Conservation (phyloP, 2,888 invertebrate genomes). For the Bibio marci region DNA sequence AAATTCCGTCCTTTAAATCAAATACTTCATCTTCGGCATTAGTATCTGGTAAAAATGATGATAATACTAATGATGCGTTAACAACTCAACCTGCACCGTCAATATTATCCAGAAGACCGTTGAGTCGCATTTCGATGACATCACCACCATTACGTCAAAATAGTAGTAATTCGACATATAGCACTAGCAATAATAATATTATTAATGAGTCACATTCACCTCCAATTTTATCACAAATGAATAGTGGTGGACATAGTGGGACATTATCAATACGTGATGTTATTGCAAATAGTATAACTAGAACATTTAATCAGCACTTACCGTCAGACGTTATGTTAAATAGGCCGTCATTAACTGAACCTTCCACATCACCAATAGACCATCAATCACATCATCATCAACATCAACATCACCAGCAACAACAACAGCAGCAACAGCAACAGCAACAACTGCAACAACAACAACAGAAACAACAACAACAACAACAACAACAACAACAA, state of each 20-base stretch:
- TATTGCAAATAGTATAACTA: slow-evolving; percentile 81
- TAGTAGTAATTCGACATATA: too few species aligned
- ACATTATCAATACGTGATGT: slow-evolving; percentile 66
- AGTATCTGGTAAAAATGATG: slow-evolving; percentile 28
- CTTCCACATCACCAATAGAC: slow-evolving; percentile 34
- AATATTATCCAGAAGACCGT: slow-evolving; percentile 13
- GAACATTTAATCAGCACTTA: slow-evolving; percentile 40
- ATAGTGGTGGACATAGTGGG: slow-evolving; percentile 29
- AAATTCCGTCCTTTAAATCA: slow-evolving; percentile 85
- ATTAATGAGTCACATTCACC: slow-evolving; percentile 40
- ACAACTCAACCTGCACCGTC: slow-evolving; percentile 14
- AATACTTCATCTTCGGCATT: slow-evolving; percentile 19
- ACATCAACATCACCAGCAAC: slow-evolving; percentile 3
- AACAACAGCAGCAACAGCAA: slow-evolving; percentile 3
- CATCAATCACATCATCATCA: too few species aligned
- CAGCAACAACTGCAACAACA: slow-evolving; percentile 4
- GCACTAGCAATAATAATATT: slow-evolving; percentile 18
- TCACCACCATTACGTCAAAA: slow-evolving; percentile 29
- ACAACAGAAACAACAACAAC: slow-evolving; percentile 11
- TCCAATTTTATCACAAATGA: slow-evolving; percentile 36
- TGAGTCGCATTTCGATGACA: slow-evolving; percentile 23
- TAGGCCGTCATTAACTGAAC: slow-evolving; percentile 7
- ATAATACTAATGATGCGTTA: slow-evolving; percentile 25
- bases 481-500: slow-evolving; percentile 12
- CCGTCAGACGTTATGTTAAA: slow-evolving; percentile 14